Base-by-base conservation (phyloP, 2,797 vertebrate genomes). In the Halcyon smyrnensis region DNA sequence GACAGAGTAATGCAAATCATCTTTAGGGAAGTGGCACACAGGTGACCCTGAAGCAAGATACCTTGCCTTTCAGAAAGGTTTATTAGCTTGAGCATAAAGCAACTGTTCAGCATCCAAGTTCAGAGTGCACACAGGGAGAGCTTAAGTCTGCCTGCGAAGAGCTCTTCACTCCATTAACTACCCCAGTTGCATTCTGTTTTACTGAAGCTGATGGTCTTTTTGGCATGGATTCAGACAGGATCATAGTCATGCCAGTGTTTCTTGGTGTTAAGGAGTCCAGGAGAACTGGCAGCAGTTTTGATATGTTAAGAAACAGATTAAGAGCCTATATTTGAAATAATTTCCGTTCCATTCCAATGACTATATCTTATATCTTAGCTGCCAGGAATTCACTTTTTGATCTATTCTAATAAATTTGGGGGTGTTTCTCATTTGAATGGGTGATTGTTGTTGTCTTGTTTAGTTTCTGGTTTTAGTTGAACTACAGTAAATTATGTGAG, bases 371-470 rank as follows among this genome's bases (percentile, higher is more conserved):
- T 9, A 16, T 37, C 32, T 67, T 53, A 54, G 6, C 8, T 65
- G 11, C 4, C 18, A 71, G 9, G 17, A 77, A 64, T 75, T 70
- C 50, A 34, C 9, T 6, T 59, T 65, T 63, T 73, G 7, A 76
- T 15, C 5, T 53, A 12, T 60, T 63, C 20, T 50, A 63, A 37
- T 39, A 57, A 62, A 50, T 79, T 36, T 25, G 0, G 2, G 3
- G 1, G 23, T 37, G 3, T 59, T 67, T 73, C 77, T 39, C 7
- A 3, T 48, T 48, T 46, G 6, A 9, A 23, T 2, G 2, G 1
- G 1, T 0, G 5, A 8, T 5, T 39, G 4, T 9, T 34, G 1
- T 28, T 36, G 4, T 6, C 18, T 62, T 46, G 5, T n/a, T 51
- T 51, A 5, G 12, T 17, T 28, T 54, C 56, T 62, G 21, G 46